phyloP scores from a whole-genome alignment of 2,888 invertebrate species.

The Anthoptus insignis region DNA sequence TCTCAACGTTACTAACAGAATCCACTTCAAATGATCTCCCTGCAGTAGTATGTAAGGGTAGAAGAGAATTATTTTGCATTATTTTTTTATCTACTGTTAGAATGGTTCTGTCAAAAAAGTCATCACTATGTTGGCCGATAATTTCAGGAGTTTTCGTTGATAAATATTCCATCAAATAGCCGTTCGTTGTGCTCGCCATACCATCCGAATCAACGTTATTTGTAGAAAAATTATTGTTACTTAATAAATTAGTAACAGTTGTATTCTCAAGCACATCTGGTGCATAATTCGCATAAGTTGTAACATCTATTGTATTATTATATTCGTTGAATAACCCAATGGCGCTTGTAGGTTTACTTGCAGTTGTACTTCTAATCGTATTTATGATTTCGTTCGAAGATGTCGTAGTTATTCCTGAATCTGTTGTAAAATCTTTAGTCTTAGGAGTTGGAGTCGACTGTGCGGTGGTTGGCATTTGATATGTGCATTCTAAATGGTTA shows the following conservation, averaged over 20 bases:
- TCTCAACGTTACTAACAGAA: not conserved
- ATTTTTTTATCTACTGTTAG: too few relatives aligned
- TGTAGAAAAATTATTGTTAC: too few relatives aligned
- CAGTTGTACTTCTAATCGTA: not conserved
- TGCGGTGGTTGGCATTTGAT: slow-evolving; percentile 53
- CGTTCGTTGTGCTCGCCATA: not conserved
- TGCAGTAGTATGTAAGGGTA: not conserved
- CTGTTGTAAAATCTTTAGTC: slow-evolving; percentile 42
- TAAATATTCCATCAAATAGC: not conserved
- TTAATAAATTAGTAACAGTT: too few relatives aligned
- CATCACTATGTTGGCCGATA: not conserved
- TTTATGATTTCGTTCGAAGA: not conserved
- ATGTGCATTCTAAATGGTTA: slow-evolving; percentile 77
- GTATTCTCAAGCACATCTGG: not conserved
- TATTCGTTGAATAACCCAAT: slow-evolving; percentile 44
- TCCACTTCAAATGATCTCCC: not conserved
- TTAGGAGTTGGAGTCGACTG: slow-evolving; percentile 48
- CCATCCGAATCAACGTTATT: not conserved
- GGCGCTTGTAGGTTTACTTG: not conserved
- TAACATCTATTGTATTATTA: slow-evolving; percentile 46
- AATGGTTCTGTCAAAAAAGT: not conserved
- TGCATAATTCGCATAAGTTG: not conserved
- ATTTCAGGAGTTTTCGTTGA: not conserved
- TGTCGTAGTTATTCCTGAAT: not conserved
- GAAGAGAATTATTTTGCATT: not conserved